Evolutionary conservation across 2,797 vertebrate species (phyloP), one percentile per base, ranked within the genome.

Genomic region (Sebastes iracundus): DNA sequence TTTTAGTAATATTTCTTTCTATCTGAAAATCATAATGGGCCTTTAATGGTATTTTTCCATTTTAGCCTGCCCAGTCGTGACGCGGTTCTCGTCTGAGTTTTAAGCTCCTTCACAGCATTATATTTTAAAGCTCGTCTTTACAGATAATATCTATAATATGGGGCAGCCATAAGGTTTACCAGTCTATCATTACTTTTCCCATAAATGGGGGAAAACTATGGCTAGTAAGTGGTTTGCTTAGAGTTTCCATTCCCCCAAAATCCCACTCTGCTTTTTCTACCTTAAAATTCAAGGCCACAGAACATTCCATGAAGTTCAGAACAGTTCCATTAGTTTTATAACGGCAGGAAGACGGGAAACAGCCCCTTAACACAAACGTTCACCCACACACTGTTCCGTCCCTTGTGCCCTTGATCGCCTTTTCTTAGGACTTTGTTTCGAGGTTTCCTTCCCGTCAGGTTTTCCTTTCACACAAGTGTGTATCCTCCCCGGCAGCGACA

Each of bases 341-440:
- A 88, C 74, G 82, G 20, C 76, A 86, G 89, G 85, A 91, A 90
- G 78, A 82, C 8, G 74, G 77, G 77, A 84, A 89, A 78, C 72
- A 65, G 77, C 63, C 55, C 77, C 77, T 86, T 55, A 64, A 75
- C 77, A 53, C 75, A 58, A 59, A 64, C 28, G 10, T 62, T 78
- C 76, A 71, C 61, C 13, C 64, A 70, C 55, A 72, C 64, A 79
- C 33, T 72, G 75, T 75, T 88, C 80, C 33, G 25, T 86, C 79
- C 69, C 77, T 30, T 62, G 88, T 32, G 72, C 6, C 66, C 73
- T 88, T 88, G 87, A 68, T 84, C 85, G 80, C 87, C 82, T 88
- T 93, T 92, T 92, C 87, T 90, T 86, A 84, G 90, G 83, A 78
- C 85, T 93, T 94, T 91, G 86, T 94, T 93, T 93, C 72, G 46